These are phyloP conservation scores for Agrotis exclamationis DNA, from an alignment of 2,888 invertebrate species.

Conservation along the genomic window DNA sequence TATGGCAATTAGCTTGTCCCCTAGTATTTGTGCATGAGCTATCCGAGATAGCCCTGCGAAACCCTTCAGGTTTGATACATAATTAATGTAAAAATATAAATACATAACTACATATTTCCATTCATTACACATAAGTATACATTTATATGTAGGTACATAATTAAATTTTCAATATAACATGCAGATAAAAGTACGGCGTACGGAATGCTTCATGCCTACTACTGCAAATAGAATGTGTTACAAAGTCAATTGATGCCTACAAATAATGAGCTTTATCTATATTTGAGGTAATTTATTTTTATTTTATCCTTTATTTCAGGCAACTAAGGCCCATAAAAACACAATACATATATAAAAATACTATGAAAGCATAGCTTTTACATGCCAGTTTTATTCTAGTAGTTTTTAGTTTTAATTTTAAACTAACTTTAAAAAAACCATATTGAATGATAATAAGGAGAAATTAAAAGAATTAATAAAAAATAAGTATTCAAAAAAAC, in stretches of 20 bases:
- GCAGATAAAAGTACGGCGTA: slow-evolving; percentile 8
- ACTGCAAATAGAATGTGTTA: slow-evolving; percentile 8
- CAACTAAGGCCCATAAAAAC: too few relatives aligned
- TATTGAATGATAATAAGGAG: not conserved
- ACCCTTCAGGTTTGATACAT: too few relatives aligned
- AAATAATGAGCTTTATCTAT: not conserved
- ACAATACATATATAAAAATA: slow-evolving; percentile 2
- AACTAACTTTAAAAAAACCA: not conserved
- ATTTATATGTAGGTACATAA: not conserved
- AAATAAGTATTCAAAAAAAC: not conserved
- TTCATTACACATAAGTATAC: too few relatives aligned
- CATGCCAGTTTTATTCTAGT: not conserved
- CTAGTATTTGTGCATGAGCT: too few relatives aligned
- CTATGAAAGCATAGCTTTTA: not conserved
- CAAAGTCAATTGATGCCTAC: not conserved
- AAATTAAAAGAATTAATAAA: not conserved
- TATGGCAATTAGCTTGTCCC: too few relatives aligned
- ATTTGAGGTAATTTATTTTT: slow-evolving; percentile 20
- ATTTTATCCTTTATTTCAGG: too few relatives aligned
- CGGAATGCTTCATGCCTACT: slow-evolving; percentile 5
- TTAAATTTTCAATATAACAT: slow-evolving; percentile 2
- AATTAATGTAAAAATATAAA: too few relatives aligned
- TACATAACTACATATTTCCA: too few relatives aligned
- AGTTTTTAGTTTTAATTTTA: too few relatives aligned
- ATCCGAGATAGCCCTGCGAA: too few relatives aligned